Evolutionary conservation across 1,140 invertebrate species (phyloP), one percentile per base, ranked within the genome.

Genomic region (Frieseomelitta varia): DNA sequence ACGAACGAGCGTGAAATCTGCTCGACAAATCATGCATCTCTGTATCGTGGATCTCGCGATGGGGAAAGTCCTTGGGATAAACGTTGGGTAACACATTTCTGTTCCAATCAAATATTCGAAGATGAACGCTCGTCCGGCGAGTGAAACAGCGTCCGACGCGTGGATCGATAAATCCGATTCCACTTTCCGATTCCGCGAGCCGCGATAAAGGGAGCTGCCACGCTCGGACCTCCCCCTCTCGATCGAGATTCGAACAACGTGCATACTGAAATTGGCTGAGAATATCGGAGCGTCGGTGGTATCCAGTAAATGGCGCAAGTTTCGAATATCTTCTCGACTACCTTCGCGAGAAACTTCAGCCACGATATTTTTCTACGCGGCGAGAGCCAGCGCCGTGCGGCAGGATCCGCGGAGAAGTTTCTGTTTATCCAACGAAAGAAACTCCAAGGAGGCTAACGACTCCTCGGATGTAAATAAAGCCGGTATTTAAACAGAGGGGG

Each of bases 351-450:
- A 63, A 81, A 74, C 27, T 81, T 81, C 61, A n/a, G 30, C 71
- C 21, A 63, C 65, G 63, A 74, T 74, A 74, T 74, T 65, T 65
- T 55, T 55, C 39, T n/a, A 21, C 8, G 19, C 1, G 58, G 15
- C 21, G n/a, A n/a, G n/a, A n/a, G n/a, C n/a, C n/a, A n/a, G n/a
- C n/a, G n/a, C n/a, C n/a, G n/a, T n/a, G n/a, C n/a, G n/a, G n/a
- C n/a, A n/a, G n/a, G n/a, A n/a, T 12, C 2, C 12, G 11, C n/a
- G 6, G 4, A 11, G n/a, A 82, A 82, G 51, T 82, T 82, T 67
- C 73, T 47, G 80, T 76, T 82, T 82, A 68, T 56, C 63, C 80
- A 55, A 4, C 21, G 24, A 47, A 68, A 67, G 73, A 68, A 76
- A 55, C 63, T 75, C 53, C 21, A n/a, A n/a, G n/a, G n/a, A n/a